phyloP scores from a whole-genome alignment of 2,797 vertebrate genomes.

The Myoxocephalus aenaeus region DNA sequence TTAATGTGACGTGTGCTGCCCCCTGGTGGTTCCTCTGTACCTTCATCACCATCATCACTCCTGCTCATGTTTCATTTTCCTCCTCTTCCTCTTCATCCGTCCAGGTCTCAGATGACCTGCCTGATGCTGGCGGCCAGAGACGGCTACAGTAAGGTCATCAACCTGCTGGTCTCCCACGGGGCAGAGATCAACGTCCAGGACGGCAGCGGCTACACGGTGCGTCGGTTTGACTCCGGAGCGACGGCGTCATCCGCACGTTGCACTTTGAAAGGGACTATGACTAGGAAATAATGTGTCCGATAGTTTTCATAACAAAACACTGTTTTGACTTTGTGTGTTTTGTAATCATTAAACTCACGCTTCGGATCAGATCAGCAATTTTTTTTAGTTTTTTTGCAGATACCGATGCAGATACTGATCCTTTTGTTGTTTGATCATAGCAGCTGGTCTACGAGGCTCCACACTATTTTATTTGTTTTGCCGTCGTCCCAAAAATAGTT shows the following conservation, averaged over 20 bases:
- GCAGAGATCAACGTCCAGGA: constrained; percentile 90
- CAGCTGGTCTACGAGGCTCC: background rate
- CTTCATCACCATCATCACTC: background rate
- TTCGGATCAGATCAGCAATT: no score
- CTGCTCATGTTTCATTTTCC: background rate
- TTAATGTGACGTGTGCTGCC: constrained; percentile 49
- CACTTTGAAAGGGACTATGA: no score
- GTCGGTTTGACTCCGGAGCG: constrained; percentile 27
- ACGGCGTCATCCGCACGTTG: no score
- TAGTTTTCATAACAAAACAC: no score
- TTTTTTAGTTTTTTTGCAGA: no score
- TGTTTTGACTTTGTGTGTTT: no score
- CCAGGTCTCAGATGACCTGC: constrained; percentile 88
- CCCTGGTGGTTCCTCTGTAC: constrained; percentile 48
- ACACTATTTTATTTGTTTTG: no score
- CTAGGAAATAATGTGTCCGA: background rate
- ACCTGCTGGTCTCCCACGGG: constrained; percentile 88
- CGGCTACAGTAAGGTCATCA: constrained; percentile 86
- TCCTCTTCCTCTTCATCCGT: background rate
- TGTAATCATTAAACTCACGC: no score
- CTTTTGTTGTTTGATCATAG: background rate
- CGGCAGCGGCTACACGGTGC: constrained; percentile 89
- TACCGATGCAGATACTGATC: no score
- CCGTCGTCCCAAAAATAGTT: no score
- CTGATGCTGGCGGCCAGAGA: constrained; percentile 91